Conservation (phyloP, 2,888 invertebrate genomes). For the Conistra vaccinii region DNA sequence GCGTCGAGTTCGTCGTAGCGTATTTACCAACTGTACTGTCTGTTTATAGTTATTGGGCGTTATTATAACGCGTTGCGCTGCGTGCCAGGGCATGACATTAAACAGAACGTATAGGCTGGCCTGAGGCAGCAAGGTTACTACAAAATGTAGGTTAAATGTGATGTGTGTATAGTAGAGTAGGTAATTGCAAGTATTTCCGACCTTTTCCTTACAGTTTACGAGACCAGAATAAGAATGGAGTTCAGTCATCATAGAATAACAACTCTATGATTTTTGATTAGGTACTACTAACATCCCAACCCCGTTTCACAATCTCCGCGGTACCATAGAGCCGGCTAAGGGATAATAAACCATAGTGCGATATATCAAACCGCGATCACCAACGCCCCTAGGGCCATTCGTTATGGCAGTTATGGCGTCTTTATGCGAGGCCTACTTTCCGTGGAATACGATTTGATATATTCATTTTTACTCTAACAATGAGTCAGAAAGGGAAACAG, state of each 20-base stretch:
- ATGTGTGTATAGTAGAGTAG: constrained; percentile 5
- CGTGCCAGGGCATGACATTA: constrained; percentile 56
- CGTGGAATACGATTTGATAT: constrained; percentile 37
- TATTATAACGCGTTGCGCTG: constrained; percentile 31
- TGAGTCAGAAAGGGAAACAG: constrained; percentile 14
- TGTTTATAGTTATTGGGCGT: constrained; percentile 47
- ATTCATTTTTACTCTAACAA: constrained; percentile 44
- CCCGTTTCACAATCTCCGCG: constrained; percentile 15
- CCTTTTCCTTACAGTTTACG: not conserved
- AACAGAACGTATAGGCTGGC: constrained; percentile 41
- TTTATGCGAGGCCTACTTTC: constrained; percentile 58
- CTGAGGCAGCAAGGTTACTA: constrained; percentile 19
- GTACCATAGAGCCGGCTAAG: constrained; percentile 34
- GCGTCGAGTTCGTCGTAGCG: constrained; percentile 24
- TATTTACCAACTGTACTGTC: constrained; percentile 35
- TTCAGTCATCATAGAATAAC: constrained; percentile 2
- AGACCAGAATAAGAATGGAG: not conserved
- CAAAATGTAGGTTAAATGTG: constrained; percentile 42
- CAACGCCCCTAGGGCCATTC: constrained; percentile 45
- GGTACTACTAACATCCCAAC: not conserved
- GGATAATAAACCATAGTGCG: constrained; percentile 37
- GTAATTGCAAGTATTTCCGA: not conserved
- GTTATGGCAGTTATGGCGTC: constrained; percentile 52
- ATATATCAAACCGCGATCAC: constrained; percentile 55
- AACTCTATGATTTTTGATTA: constrained; percentile 21